phyloP scores from a whole-genome alignment of 2,888 invertebrate genomes.

The Salticus scenicus region DNA sequence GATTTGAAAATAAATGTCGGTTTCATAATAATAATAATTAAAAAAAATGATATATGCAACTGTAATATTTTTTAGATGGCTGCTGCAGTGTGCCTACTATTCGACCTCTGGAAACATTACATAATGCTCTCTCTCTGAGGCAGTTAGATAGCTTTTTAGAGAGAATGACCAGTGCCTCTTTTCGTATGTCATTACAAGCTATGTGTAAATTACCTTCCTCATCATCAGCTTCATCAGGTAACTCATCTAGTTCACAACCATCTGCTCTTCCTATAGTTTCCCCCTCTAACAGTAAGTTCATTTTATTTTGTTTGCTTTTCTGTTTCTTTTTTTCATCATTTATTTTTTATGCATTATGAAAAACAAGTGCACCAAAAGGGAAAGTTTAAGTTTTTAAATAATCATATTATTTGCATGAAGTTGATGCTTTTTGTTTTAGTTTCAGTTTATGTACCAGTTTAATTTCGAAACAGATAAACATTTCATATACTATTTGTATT shows the following conservation, averaged over 20 bases:
- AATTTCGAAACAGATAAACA: too few relatives aligned
- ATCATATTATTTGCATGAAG: too few relatives aligned
- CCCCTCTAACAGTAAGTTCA: constrained; percentile 68
- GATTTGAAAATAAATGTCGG: too few relatives aligned
- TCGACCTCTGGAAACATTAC: constrained; percentile 96
- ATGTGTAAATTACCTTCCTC: constrained; percentile 77
- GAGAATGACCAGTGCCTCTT: constrained; percentile 85
- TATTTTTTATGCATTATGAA: too few relatives aligned
- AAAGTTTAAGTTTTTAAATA: too few relatives aligned
- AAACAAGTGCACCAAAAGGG: too few relatives aligned
- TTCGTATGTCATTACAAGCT: constrained; percentile 82
- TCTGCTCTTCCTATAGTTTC: constrained; percentile 65
- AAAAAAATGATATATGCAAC: too few relatives aligned
- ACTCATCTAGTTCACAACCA: constrained; percentile 54
- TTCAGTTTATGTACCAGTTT: too few relatives aligned
- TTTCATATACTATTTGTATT: too few relatives aligned
- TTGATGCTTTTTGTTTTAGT: too few relatives aligned
- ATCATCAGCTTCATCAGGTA: constrained; percentile 60
- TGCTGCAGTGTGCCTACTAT: constrained; percentile 96
- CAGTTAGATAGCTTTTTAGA: constrained; percentile 93
- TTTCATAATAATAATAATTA: too few relatives aligned
- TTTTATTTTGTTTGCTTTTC: not conserved
- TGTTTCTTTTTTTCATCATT: not conserved
- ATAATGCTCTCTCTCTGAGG: constrained; percentile 94
- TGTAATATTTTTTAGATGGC: constrained; percentile 77